Evolutionary conservation across 2,797 vertebrate genomes (phyloP), one percentile per base, ranked within the genome.

Genomic region (Chelmon rostratus): DNA sequence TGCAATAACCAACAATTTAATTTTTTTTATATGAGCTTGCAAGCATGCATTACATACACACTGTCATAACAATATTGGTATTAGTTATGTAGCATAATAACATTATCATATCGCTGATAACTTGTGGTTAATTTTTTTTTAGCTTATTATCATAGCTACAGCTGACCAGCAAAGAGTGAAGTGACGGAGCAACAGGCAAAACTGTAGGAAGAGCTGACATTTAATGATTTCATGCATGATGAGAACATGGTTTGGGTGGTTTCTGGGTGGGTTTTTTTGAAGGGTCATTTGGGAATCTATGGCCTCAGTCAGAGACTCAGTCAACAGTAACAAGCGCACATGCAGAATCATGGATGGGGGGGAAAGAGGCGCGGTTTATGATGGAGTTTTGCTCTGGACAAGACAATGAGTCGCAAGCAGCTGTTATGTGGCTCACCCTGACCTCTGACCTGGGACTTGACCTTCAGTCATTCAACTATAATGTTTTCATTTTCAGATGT

Each of bases 381-480:
- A 46, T 28, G 2, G 3, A 38, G 47, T 35, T 68, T 70, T 23
- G 56, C 57, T 59, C 50, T 31, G 35, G 56, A 76, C 59, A 8
- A 62, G 23, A 46, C 23, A 19, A 37, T 47, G 25, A 68, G 68
- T 61, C 21, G 10, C 46, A 72, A 59, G n/a, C 59, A 50, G 46
- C 58, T 56, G 59, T 37, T 52, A 23, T 28, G 35, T 44, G 38
- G 31, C 38, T 38, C 15, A 69, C 53, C n/a, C 25, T 37, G 62
- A 71, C 65, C 63, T 71, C 38, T 77, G 58, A 47, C 40, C n/a
- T 15, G 1, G 19, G 50, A 81, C 18, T 16, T 47, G 61, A 58
- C 31, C 52, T 5, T 11, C 21, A 15, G 40, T 62, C 33, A 37
- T 56, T 68, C 31, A 25, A 65, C 38, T 54, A 6, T 62, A 35